These are phyloP conservation scores for Lutraria rhynchaena DNA, from an alignment of 1,140 invertebrate genomes.

Conservation along the genomic window DNA sequence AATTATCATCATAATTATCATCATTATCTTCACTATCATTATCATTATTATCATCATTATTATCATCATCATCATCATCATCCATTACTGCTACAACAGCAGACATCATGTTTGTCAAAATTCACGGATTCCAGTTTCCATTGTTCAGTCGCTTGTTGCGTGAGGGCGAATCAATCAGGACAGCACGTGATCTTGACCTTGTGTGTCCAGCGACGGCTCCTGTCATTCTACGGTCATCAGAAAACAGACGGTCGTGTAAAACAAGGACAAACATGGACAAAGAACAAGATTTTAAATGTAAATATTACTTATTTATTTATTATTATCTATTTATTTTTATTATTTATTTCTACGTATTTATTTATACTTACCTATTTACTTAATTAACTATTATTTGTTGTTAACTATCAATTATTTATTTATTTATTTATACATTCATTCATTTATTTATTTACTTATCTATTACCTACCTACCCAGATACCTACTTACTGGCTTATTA, in stretches of 20 bases:
- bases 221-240: neutral
- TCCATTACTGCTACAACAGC: too few species aligned
- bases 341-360: neutral
- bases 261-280: neutral
- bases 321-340: too few species aligned
- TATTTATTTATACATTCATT: too few species aligned
- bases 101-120: too few species aligned
- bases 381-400: neutral
- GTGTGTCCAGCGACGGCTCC: conserved; percentile 37
- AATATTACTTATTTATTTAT: too few species aligned
- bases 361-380: neutral
- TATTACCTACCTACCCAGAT: too few species aligned
- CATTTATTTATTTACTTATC: too few species aligned
- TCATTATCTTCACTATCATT: too few species aligned
- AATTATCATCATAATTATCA: too few species aligned
- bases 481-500: too few species aligned
- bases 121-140: conserved; percentile 38
- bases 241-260: neutral
- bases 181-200: neutral
- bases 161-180: conserved; percentile 7
- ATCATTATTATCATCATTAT: too few species aligned
- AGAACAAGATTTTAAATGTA: neutral
- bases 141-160: conserved; percentile 16
- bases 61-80: too few species aligned
- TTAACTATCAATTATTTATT: neutral